A percentile compares a stretch with the other conserved stretches of the same genome.
Conservation (phyloP, 2,888 invertebrate genomes). For the Lordiphosa fenestrarum region DNA sequence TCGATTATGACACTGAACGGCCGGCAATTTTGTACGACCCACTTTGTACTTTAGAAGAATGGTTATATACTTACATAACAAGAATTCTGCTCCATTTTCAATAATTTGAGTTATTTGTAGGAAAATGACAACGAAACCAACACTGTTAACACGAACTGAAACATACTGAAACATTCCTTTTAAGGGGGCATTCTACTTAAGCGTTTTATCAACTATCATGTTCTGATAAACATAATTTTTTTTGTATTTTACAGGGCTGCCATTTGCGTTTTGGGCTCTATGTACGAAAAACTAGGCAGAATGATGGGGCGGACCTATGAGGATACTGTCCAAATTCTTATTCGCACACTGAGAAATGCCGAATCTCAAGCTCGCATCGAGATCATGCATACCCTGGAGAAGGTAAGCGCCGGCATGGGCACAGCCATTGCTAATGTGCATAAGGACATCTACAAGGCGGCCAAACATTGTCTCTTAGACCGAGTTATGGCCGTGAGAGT, state of each 20-base stretch:
- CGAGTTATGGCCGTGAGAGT: constrained; percentile 95
- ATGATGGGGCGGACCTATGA: constrained; percentile 99
- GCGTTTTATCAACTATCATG: no score
- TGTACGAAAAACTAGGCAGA: constrained; percentile 98
- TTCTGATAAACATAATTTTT: no score
- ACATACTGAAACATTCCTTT: no score
- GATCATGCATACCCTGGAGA: constrained; percentile 97
- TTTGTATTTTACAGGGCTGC: constrained; percentile 87
- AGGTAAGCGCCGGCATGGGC: constrained; percentile 95
- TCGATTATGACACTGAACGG: no score
- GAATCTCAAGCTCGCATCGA: constrained; percentile 98
- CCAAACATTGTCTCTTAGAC: constrained; percentile 93
- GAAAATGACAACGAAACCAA: no score
- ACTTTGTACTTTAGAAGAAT: no score
- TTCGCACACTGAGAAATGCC: constrained; percentile 94
- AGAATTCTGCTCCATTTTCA: no score
- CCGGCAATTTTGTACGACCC: no score
- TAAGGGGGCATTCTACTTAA: no score
- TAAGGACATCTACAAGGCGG: constrained; percentile 95
- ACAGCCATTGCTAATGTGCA: constrained; percentile 92
- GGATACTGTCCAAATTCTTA: constrained; percentile 95
- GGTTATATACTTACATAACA: no score
- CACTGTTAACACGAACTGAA: no score
- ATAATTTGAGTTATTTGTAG: no score
- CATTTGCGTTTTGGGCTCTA: constrained; percentile 95